Conservation (phyloP, 2,797 vertebrate species). For the Salarias fasciatus region DNA sequence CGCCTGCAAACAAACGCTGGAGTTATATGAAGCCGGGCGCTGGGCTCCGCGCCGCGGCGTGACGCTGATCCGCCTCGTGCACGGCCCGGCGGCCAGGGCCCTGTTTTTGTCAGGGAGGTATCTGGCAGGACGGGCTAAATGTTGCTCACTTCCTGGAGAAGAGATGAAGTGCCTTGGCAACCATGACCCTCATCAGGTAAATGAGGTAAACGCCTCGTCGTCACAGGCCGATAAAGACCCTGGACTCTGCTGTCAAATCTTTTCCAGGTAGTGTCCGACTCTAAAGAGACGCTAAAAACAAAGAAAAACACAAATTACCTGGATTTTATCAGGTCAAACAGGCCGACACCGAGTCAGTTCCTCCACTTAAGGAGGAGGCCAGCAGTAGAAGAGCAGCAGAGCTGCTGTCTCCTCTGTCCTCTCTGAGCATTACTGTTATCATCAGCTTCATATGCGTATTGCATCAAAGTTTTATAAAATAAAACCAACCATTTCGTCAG, state of each 20-base stretch:
- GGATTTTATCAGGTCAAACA: too few relatives aligned
- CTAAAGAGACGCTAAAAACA: too few relatives aligned
- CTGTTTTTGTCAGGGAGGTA: conserved; percentile 4
- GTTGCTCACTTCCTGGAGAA: conserved; percentile 65
- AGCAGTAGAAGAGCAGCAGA: too few relatives aligned
- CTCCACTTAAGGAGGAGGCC: too few relatives aligned
- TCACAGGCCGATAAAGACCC: background rate
- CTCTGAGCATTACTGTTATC: too few relatives aligned
- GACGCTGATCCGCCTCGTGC: background rate
- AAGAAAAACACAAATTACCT: too few relatives aligned
- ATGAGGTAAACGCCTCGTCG: conserved; percentile 35
- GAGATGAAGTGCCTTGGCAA: conserved; percentile 48
- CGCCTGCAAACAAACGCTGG: conserved; percentile 9
- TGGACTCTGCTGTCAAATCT: conserved; percentile 18
- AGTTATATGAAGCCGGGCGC: background rate
- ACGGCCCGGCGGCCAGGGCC: conserved; percentile 6
- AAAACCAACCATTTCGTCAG: too few relatives aligned
- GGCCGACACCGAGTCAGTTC: too few relatives aligned
- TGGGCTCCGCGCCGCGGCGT: background rate
- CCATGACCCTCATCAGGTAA: conserved; percentile 32
- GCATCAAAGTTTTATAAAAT: too few relatives aligned
- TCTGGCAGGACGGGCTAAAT: conserved; percentile 54
- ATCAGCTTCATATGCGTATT: too few relatives aligned
- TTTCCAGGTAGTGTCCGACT: background rate
- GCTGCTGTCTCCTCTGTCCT: too few relatives aligned